A percentile compares a stretch with the other conserved stretches of the same genome.
phyloP scores from a whole-genome alignment of 2,113 vertebrate genomes.

The Gorsachius goisagi region DNA sequence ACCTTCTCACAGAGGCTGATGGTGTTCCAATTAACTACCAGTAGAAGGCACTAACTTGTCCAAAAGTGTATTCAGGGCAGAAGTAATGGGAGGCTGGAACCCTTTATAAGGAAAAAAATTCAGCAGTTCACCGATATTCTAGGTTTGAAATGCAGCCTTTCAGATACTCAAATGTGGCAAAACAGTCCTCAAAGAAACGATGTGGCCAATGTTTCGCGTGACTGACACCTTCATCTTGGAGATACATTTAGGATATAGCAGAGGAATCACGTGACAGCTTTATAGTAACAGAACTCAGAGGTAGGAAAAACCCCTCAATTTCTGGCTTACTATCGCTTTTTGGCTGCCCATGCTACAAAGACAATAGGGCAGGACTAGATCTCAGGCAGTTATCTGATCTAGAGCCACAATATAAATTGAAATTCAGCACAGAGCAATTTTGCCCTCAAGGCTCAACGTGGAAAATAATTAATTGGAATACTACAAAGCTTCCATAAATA shows the following conservation, averaged over 20 bases:
- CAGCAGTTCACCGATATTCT: background rate
- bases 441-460: background rate
- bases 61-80: background rate
- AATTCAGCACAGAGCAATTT: background rate
- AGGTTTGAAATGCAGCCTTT: background rate
- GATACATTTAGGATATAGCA: background rate
- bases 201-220: fast-evolving
- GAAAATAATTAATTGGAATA: background rate
- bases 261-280: background rate
- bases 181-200: background rate
- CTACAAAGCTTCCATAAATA: background rate
- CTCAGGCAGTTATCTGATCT: background rate
- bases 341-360: background rate
- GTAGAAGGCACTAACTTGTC: background rate
- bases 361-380: background rate
- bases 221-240: background rate
- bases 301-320: background rate
- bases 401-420: background rate
- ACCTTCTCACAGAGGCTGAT: background rate
- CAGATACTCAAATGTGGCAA: background rate
- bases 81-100: background rate
- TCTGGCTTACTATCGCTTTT: background rate
- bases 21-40: background rate
- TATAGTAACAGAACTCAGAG: background rate
- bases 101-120: background rate